A percentile compares a stretch with the other conserved stretches of the same genome.
These are phyloP conservation scores for Ferrisia virgata DNA, from an alignment of 2,888 invertebrate genomes.

Conservation along the genomic window DNA sequence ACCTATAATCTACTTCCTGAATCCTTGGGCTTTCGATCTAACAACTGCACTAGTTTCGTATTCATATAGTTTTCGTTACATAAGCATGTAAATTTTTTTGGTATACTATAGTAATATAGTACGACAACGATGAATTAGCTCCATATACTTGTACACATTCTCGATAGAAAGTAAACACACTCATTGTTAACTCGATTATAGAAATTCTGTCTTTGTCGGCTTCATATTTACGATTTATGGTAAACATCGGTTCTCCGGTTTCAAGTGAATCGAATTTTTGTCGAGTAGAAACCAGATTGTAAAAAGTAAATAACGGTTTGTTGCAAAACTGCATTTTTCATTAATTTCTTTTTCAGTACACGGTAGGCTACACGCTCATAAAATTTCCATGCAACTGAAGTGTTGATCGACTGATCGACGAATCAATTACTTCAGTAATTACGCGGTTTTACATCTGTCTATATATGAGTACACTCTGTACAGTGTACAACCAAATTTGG, in stretches of 20 bases:
- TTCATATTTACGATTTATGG: slow-evolving; percentile 27
- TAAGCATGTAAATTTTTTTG: slow-evolving; percentile 15
- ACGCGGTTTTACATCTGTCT: neutral
- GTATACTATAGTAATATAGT: neutral
- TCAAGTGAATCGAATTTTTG: slow-evolving; percentile 22
- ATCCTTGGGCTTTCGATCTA: slow-evolving; percentile 6
- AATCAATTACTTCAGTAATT: neutral
- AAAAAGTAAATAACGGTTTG: slow-evolving; percentile 10
- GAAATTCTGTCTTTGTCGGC: slow-evolving; percentile 29
- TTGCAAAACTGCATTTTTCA: slow-evolving; percentile 12
- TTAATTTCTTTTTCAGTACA: slow-evolving; percentile 2
- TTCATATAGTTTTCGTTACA: neutral
- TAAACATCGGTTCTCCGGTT: slow-evolving; percentile 12
- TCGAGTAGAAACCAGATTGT: slow-evolving; percentile 13
- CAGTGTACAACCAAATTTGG: neutral
- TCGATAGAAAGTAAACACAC: slow-evolving; percentile 21
- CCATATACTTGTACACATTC: neutral
- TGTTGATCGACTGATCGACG: neutral
- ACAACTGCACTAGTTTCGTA: slow-evolving; percentile 14
- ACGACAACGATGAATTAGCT: neutral
- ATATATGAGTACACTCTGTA: neutral
- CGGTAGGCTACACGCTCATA: neutral
- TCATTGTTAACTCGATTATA: slow-evolving; percentile 10
- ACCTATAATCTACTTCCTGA: slow-evolving; percentile 25
- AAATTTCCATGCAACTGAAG: neutral